A percentile compares a stretch with the other conserved stretches of the same genome.
phyloP scores from a whole-genome alignment of 2,888 invertebrate species.

The Chymomyza procnemis region DNA sequence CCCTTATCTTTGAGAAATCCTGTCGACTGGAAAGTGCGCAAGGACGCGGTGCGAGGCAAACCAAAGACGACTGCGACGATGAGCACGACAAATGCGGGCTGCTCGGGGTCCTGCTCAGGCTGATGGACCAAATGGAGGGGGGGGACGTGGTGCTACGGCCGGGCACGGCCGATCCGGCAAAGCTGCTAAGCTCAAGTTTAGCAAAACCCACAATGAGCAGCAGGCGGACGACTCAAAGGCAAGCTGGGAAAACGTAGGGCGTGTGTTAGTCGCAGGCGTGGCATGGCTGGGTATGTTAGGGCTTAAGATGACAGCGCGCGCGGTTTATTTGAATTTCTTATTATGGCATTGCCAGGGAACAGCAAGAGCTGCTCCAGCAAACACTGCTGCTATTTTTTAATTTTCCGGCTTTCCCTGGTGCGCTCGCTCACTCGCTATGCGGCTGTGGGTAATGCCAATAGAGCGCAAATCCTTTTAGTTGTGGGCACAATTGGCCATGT shows the following conservation, averaged over 20 bases:
- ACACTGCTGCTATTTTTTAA: conserved; percentile 37
- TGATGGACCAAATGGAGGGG: too few species aligned
- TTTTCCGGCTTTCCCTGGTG: conserved; percentile 45
- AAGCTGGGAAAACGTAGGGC: conserved; percentile 40
- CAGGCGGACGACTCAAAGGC: background rate
- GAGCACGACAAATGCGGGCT: conserved; percentile 61
- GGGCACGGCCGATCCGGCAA: conserved; percentile 50
- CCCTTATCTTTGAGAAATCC: conserved; percentile 81
- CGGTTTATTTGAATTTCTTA: conserved; percentile 75
- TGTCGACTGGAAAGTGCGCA: conserved; percentile 77
- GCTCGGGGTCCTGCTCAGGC: too few species aligned
- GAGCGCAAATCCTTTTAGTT: conserved; percentile 54
- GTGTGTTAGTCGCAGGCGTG: conserved; percentile 62
- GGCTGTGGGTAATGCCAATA: background rate
- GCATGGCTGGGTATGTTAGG: conserved; percentile 53
- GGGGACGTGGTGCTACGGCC: conserved; percentile 7
- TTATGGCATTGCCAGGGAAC: conserved; percentile 48
- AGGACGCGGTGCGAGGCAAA: conserved; percentile 56
- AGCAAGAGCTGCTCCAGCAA: conserved; percentile 1
- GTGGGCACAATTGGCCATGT: background rate
- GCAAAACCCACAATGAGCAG: conserved; percentile 65
- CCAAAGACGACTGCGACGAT: conserved; percentile 10
- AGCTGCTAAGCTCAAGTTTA: conserved; percentile 73
- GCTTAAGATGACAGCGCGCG: conserved; percentile 75
- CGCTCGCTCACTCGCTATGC: background rate